These are phyloP conservation scores for Cecropterus lyciades DNA, from an alignment of 1,140 invertebrate genomes.

Conservation along the genomic window DNA sequence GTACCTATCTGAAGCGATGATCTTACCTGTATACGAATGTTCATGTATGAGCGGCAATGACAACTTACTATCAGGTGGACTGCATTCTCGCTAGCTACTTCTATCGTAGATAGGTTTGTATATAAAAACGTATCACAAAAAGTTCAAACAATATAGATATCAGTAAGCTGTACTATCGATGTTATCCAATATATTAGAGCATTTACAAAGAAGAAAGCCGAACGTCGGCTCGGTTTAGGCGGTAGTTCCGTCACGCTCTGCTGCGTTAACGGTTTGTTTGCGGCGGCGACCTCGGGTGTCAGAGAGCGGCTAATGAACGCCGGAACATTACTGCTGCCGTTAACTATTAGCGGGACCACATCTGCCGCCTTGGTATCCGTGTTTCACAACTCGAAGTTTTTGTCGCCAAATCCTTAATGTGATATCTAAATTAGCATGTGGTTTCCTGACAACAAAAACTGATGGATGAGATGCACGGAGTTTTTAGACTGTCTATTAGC, in stretches of 20 bases:
- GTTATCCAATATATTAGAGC: too few relatives aligned
- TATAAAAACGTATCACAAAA: too few relatives aligned
- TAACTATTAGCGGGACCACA: neutral
- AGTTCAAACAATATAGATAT: too few relatives aligned
- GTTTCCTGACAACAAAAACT: slow-evolving; percentile 13
- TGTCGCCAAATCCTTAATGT: neutral
- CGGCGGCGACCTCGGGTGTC: slow-evolving; percentile 19
- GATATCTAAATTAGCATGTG: slow-evolving; percentile 21
- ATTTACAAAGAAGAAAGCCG: too few relatives aligned
- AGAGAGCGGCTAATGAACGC: neutral
- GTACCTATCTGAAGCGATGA: too few relatives aligned
- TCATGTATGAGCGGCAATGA: too few relatives aligned
- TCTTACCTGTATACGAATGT: too few relatives aligned
- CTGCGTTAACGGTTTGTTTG: slow-evolving; percentile 47
- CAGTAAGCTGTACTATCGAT: too few relatives aligned
- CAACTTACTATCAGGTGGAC: too few relatives aligned
- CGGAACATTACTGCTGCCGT: neutral
- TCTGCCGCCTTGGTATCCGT: neutral
- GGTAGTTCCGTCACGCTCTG: slow-evolving; percentile 34
- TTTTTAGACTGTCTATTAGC: too few relatives aligned
- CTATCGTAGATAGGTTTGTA: too few relatives aligned
- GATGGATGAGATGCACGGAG: neutral
- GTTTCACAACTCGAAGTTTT: slow-evolving; percentile 12
- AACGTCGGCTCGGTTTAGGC: neutral
- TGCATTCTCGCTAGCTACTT: too few relatives aligned